A percentile compares a stretch with the other conserved stretches of the same genome.
These are phyloP conservation scores for Limanda limanda DNA, from an alignment of 2,113 vertebrate species.

Conservation along the genomic window DNA sequence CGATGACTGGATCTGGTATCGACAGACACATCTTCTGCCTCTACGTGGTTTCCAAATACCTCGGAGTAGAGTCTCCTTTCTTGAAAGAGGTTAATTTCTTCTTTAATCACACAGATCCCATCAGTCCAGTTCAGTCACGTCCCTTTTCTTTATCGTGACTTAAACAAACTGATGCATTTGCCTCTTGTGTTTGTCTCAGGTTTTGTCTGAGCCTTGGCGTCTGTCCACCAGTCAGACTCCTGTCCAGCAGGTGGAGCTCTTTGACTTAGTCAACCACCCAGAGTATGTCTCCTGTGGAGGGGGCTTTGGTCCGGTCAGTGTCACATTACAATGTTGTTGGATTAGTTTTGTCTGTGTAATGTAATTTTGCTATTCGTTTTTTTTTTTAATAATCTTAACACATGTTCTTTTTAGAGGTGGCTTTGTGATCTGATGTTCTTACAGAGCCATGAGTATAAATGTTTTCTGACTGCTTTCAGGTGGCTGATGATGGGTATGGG, in stretches of 20 bases:
- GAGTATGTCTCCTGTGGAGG: conserved; percentile 91
- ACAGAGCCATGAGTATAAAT: not conserved
- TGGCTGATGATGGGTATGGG: conserved; percentile 90
- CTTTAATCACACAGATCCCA: not conserved
- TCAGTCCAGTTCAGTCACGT: not conserved
- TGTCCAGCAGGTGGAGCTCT: conserved; percentile 87
- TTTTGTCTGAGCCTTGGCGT: conserved; percentile 88
- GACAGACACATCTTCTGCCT: conserved; percentile 92
- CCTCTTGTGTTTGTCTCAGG: conserved; percentile 73
- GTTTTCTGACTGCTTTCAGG: conserved; percentile 71
- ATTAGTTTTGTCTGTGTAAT: not conserved
- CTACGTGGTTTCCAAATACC: conserved; percentile 86
- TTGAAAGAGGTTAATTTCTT: conserved; percentile 81
- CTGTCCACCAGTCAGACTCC: conserved; percentile 92
- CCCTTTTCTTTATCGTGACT: not conserved
- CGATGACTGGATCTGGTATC: conserved; percentile 87
- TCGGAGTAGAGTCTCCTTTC: conserved; percentile 85
- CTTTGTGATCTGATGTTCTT: not conserved
- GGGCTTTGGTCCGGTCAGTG: conserved; percentile 90
- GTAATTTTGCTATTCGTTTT: not conserved
- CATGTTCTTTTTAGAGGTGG: not conserved
- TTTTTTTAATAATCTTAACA: not conserved
- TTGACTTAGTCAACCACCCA: conserved; percentile 87
- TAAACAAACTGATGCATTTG: not conserved
- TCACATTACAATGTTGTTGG: not conserved